Percentiles rank a stretch among this genome's conserved stretches.
These are phyloP conservation scores for Pogona vitticeps DNA, from an alignment of 2,113 vertebrate genomes.

Conservation along the genomic window DNA sequence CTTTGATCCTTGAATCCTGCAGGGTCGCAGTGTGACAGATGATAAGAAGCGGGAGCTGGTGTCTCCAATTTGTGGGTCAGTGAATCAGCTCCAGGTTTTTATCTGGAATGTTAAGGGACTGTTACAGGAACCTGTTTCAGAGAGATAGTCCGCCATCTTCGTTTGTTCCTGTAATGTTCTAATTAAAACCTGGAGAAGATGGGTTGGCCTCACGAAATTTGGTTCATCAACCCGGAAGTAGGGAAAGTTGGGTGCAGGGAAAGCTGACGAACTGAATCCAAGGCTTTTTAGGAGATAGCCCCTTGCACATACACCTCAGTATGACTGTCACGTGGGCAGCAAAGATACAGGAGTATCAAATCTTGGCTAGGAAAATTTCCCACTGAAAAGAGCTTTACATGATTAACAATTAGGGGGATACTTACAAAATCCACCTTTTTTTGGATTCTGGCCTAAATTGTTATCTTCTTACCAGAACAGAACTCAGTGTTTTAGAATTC, in stretches of 20 bases:
- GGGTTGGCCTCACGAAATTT: too few relatives aligned
- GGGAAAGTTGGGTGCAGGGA: background rate
- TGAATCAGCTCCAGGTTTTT: too few relatives aligned
- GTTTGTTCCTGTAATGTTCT: too few relatives aligned
- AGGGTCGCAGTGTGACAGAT: conserved; percentile 28
- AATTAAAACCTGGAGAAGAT: too few relatives aligned
- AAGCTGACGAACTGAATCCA: background rate
- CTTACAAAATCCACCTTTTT: background rate
- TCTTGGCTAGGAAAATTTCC: background rate
- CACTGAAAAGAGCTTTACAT: background rate
- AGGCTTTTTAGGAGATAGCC: too few relatives aligned
- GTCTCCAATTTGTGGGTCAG: too few relatives aligned
- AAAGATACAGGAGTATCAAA: background rate
- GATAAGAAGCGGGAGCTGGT: too few relatives aligned
- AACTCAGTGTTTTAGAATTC: background rate
- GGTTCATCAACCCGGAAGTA: background rate
- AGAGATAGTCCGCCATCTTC: too few relatives aligned
- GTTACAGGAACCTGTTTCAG: too few relatives aligned
- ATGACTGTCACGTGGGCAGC: background rate
- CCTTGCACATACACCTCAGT: background rate
- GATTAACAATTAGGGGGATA: too few relatives aligned
- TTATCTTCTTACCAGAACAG: background rate
- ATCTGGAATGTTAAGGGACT: too few relatives aligned
- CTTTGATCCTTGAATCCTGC: conserved; percentile 31
- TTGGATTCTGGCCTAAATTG: background rate